Conservation (phyloP, 2,888 invertebrate species). For the Peribatodes rhomboidaria region DNA sequence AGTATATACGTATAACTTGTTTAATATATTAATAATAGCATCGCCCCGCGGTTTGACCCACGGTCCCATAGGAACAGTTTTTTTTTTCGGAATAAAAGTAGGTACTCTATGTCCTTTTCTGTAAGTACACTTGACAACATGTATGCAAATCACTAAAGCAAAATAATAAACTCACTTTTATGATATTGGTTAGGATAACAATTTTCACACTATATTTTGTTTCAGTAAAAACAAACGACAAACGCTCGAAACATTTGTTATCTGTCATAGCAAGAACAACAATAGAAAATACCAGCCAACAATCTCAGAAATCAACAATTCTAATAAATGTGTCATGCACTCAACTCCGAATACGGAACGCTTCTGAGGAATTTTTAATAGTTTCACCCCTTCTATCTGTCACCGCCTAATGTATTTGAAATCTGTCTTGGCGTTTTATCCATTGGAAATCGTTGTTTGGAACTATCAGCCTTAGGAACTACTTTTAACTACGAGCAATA, state of each 20-base stretch:
- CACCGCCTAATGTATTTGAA: conserved; percentile 83
- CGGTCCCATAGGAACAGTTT: no score
- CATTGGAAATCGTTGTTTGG: conserved; percentile 84
- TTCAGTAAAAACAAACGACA: no score
- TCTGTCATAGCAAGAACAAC: conserved; percentile 11
- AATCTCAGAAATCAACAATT: conserved; percentile 57
- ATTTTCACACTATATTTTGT: no score
- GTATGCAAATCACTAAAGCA: no score
- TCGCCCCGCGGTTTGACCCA: no score
- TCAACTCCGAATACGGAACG: conserved; percentile 56
- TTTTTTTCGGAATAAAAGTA: no score
- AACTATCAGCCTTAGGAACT: conserved; percentile 81
- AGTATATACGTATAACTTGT: no score
- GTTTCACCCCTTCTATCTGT: conserved; percentile 67
- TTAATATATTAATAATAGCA: no score
- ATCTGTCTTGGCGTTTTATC: conserved; percentile 83
- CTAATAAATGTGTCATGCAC: conserved; percentile 77
- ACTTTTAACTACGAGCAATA: conserved; percentile 85
- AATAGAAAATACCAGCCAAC: conserved; percentile 26
- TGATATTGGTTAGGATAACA: no score
- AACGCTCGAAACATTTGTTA: not conserved
- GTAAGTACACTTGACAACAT: no score
- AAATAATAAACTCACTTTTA: no score
- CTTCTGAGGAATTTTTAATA: conserved; percentile 82
- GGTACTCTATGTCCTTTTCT: no score